Evolutionary conservation across 1,140 invertebrate genomes (phyloP).

Genomic region (Nasonia longicornis): DNA sequence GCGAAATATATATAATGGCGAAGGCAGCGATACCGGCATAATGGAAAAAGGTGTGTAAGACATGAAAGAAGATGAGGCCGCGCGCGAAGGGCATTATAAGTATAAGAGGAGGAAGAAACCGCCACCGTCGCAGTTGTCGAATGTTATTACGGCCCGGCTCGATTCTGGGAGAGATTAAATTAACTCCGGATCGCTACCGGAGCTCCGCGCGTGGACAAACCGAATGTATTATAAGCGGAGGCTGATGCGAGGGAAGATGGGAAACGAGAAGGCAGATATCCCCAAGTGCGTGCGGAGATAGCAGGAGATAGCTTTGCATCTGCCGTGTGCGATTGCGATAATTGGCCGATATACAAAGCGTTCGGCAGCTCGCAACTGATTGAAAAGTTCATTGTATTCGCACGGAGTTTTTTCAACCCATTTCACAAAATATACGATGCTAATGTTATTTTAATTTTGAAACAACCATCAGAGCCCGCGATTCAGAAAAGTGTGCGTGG

Average conservation of each 20-base stretch:
- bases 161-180: conserved; percentile 41
- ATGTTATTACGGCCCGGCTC: conserved; percentile 25
- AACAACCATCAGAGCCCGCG: neutral
- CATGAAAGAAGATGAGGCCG: conserved; percentile 4
- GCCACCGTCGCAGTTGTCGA: neutral
- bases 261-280: conserved; percentile 12
- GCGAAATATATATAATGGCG: conserved; percentile 8
- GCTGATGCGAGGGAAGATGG: neutral
- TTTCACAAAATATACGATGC: no score
- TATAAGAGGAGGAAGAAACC: neutral
- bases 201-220: conserved; percentile 26
- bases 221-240: neutral
- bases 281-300: neutral
- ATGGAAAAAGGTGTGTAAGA: neutral
- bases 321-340: conserved; percentile 52
- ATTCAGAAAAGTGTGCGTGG: neutral
- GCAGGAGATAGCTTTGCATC: conserved; percentile 53
- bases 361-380: neutral
- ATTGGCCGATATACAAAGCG: conserved; percentile 47
- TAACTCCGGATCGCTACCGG: conserved; percentile 38
- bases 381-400: conserved; percentile 50
- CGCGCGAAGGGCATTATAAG: neutral
- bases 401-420: neutral
- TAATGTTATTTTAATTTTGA: neutral
- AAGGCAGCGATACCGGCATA: neutral